phyloP scores from a whole-genome alignment of 2,797 vertebrate species.

The Alectoris magna region DNA sequence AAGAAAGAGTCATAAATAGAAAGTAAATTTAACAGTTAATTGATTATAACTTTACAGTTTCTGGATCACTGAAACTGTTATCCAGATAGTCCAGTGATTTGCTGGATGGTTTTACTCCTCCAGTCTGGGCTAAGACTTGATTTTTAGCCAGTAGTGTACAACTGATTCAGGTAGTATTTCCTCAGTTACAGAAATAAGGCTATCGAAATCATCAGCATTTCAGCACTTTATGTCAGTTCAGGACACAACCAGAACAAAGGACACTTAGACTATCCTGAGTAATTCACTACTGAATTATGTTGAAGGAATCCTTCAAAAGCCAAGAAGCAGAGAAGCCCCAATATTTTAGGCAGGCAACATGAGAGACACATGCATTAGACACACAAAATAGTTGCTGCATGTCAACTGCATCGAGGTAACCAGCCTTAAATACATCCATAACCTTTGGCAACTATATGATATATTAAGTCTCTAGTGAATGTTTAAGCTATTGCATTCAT shows the following conservation, averaged over 20 bases:
- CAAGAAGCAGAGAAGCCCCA: neutral
- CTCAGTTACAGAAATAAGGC: neutral
- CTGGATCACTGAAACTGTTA: neutral
- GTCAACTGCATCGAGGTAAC: neutral
- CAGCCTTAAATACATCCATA: neutral
- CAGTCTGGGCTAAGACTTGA: accelerated
- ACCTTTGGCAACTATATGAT: neutral
- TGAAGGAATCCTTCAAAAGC: neutral
- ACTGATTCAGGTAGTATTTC: neutral
- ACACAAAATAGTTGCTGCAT: accelerated
- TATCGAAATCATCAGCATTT: neutral
- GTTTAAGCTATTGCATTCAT: neutral
- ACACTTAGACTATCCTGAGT: neutral
- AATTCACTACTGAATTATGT: neutral
- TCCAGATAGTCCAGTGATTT: neutral
- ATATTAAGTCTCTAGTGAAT: neutral
- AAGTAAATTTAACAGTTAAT: neutral
- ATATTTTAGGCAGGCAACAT: neutral
- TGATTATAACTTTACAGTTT: neutral
- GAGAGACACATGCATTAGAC: accelerated
- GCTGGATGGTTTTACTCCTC: neutral
- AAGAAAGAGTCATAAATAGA: neutral
- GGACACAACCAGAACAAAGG: neutral
- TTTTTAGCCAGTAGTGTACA: neutral
- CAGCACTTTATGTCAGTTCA: neutral